Evolutionary conservation across 1,140 invertebrate genomes (phyloP), one percentile per base, ranked within the genome.

Genomic region (Trichonephila clavata): DNA sequence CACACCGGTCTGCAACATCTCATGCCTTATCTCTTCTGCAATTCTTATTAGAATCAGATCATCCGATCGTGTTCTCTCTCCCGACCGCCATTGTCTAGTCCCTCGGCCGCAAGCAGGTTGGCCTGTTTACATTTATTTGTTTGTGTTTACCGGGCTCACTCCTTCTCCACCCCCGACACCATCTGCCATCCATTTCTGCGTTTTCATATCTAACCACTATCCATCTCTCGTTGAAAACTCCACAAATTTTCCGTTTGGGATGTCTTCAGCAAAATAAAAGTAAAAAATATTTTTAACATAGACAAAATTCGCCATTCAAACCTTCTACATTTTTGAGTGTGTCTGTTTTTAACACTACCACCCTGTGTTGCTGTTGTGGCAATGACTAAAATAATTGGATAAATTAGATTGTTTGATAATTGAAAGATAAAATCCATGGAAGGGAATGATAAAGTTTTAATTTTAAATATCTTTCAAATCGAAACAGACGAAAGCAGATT

Each of bases 101-200:
- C 80, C 27, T 39, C 14, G 13, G 27, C 61, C 60, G 77, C 83
- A 92, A 92, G 50, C 90, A 92, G 90, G 90, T 92, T 84, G 90
- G 24, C 91, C 43, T 92, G 91, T 92, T 92, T 92, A 77, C 91
- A 92, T 92, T 86, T 86, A 92, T 92, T 92, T 92, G 91, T 92
- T 92, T 92, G 91, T 92, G 91, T 92, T 92, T 92, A 91, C 39
- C 20, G 90, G 32, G 20, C 88, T 90, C 88, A 90, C 88, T 92
- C 81, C 90, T 63, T 65, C 80, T n/a, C 91, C 81, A 13, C 90
- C 91, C 91, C 91, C 84, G 6, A 10, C 59, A 71, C 63, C 91
- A 92, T 92, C 91, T 92, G 91, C 91, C 91, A 57, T 21, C 39
- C 24, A 24, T 86, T 43, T 57, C 50, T 84, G 50, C 43, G 27